Evolutionary conservation across 2,888 invertebrate species (phyloP).

Genomic region (Caenorhabditis panamensis): DNA sequence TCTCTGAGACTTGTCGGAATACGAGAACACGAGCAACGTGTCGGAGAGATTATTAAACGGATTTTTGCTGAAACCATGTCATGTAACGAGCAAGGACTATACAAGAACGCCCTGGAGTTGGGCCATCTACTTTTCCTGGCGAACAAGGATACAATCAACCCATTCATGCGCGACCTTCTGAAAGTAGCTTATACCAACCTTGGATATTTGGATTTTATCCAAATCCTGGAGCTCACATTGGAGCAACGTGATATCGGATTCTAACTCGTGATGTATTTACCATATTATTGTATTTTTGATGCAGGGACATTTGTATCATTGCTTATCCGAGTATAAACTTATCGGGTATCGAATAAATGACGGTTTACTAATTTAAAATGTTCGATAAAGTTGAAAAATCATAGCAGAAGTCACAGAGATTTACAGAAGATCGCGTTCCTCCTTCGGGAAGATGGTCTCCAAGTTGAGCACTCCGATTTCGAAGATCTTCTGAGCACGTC

Average conservation of each 20-base stretch:
- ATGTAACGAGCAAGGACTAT: conserved; percentile 95
- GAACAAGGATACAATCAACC: conserved; percentile 34
- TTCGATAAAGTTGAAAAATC: background rate
- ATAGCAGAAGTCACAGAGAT: too few species aligned
- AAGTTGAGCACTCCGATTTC: conserved; percentile 76
- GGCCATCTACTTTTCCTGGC: conserved; percentile 89
- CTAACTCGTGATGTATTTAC: background rate
- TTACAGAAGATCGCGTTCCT: conserved; percentile 76
- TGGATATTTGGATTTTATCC: background rate
- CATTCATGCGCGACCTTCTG: background rate
- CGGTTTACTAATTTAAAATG: conserved; percentile 3
- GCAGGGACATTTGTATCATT: too few species aligned
- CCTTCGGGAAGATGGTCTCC: conserved; percentile 78
- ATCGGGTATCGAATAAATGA: conserved; percentile 5
- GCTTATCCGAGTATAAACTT: too few species aligned
- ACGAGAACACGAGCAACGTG: background rate
- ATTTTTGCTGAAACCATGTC: conserved; percentile 84
- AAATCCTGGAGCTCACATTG: conserved; percentile 10
- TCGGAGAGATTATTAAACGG: background rate
- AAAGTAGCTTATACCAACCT: background rate
- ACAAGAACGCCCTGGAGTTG: conserved; percentile 91
- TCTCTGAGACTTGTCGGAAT: background rate
- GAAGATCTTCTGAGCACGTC: conserved; percentile 67
- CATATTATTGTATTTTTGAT: too few species aligned
- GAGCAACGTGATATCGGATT: conserved; percentile 2